Conservation (phyloP, 2,113 vertebrate genomes). For the Hemiscyllium ocellatum region DNA sequence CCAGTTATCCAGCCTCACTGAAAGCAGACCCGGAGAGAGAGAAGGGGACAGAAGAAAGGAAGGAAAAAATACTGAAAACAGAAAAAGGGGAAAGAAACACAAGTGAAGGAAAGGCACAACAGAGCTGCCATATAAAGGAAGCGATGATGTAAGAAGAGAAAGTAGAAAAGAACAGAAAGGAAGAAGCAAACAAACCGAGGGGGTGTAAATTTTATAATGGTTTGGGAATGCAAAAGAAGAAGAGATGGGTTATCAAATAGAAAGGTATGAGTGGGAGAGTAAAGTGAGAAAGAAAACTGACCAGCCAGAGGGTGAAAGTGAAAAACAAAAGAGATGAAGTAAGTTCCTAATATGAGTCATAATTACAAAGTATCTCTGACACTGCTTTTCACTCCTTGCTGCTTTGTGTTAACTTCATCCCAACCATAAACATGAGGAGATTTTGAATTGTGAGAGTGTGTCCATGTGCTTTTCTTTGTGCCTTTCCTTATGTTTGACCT, state of each 20-base stretch:
- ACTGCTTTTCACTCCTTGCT: neutral
- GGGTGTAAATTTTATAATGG: too few species aligned
- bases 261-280: neutral
- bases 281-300: neutral
- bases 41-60: neutral
- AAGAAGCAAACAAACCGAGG: neutral
- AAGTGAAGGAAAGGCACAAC: neutral
- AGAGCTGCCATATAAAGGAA: neutral
- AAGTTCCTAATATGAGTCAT: neutral
- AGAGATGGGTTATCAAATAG: neutral
- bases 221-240: neutral
- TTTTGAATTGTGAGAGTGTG: neutral
- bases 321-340: too few species aligned
- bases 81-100: neutral
- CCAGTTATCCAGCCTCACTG: neutral
- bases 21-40: neutral
- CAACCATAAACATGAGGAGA: neutral
- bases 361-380: neutral
- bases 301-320: neutral
- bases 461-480: neutral
- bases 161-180: neutral
- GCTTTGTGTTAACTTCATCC: neutral
- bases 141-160: neutral
- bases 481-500: neutral
- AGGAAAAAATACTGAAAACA: neutral